Evolutionary conservation across 2,113 vertebrate species (phyloP), one percentile per base, ranked within the genome.

Genomic region (Atrichornis clamosus): DNA sequence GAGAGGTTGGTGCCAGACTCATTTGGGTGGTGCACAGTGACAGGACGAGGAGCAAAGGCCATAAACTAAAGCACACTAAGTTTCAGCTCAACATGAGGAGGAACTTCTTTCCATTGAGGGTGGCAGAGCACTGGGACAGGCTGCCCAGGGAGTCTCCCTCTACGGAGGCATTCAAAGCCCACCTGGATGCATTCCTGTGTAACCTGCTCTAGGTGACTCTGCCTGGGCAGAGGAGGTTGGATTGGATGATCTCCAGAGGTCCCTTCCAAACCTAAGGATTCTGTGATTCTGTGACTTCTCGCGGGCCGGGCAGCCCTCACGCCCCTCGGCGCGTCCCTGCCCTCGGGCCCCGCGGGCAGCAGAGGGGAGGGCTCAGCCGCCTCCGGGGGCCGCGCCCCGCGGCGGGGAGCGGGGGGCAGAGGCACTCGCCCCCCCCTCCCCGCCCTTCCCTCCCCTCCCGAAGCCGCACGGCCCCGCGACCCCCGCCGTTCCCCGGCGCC

Each of bases 261-360:
- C n/a, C 19, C 23, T 55, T 47, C n/a, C 47, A 33, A 46, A 5
- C 8, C 47, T 9, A 14, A 33, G 2, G 23, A 39, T 23, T n/a
- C 49, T 20, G 41, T 5, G 41, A 15, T 37, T 33, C 55, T 9
- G n/a, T 30, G 37, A 13, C 56, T 62, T 8, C 23, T 28, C 1
- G 8, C 3, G 23, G 37, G 14, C 47, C 26, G 7, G 63, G 26
- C 59, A 14, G 13, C 42, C 32, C 37, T 10, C 41, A 9, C 3
- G 33, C 4, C 15, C 0, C 15, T 6, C 11, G 7, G 7, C 59
- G 2, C 5, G 13, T 18, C 13, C 33, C n/a, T 37, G 52, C 42
- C 22, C n/a, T 13, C 41, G 26, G 42, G 26, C 30, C 37, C 67
- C 15, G 17, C 3, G 47, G 44, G 53, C n/a, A 39, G 37, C 73